Base-by-base conservation (phyloP, 2,797 vertebrate species). In the Sebastiscus albofasciatus region DNA sequence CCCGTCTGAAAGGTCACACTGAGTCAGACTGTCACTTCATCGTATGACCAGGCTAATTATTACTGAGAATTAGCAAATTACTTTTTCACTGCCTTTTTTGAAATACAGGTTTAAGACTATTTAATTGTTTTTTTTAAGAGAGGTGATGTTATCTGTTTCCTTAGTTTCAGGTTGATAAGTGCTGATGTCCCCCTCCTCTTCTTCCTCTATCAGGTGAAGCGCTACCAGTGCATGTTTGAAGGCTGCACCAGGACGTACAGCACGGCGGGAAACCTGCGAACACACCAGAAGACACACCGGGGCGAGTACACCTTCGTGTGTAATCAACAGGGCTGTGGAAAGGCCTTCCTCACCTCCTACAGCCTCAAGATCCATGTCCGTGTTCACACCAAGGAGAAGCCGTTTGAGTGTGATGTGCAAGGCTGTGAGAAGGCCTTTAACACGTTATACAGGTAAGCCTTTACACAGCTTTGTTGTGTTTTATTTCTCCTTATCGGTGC, bases 371-470 rank as follows among this genome's bases (percentile, higher is more conserved):
- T 99, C 93, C 99, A 99, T 0, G 98, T 99, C 18, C 96, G 99
- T 2, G 99, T 99, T 77, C 99, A 99, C 96, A 99, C 99, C 24
- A 99, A 99, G 94, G 99, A 99, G 91, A 99, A 99, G 89, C 98
- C 99, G 1, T 99, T 99, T n/a, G 99, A 99, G 89, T 99, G 99
- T 22, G 98, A 99, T 0, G 98, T 99, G 84, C 98, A 99, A 90
- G 98, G 98, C 89, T 99, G 98, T 67, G 98, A 99, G 88, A 99
- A 99, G 90, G 98, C 98, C 0, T 99, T 99, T 91, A 99, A 99
- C 92, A 99, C 99, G 0, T 94, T 99, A 18, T 99, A 99, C 95
- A 97, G 97, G 97, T 99, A 65, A 76, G 90, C 54, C 8, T 27
- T 29, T 5, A 22, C 20, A 24, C 14, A 9, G 39, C n/a, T 54